Evolutionary conservation across 1,140 invertebrate genomes (phyloP).

Genomic region (Gryon sp.): DNA sequence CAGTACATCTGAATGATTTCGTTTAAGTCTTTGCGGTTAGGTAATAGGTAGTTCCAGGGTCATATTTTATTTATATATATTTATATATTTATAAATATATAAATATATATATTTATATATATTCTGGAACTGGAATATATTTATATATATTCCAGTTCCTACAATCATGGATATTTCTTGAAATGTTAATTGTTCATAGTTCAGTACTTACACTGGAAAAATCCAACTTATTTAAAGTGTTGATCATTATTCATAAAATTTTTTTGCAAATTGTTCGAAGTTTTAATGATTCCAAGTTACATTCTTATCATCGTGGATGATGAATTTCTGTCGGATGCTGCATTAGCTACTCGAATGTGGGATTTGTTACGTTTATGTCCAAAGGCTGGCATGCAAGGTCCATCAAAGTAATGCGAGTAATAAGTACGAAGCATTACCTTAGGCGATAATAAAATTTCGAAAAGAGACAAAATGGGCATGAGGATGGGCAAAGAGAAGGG

Average conservation of each 20-base stretch:
- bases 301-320: slow-evolving; percentile 60
- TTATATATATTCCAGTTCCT: no score
- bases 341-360: slow-evolving; percentile 50
- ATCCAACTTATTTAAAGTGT: no score
- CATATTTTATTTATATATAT: no score
- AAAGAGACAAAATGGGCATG: slow-evolving; percentile 64
- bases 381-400: slow-evolving; percentile 39
- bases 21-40: slow-evolving; percentile 33
- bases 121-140: no score
- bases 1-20: slow-evolving; percentile 43
- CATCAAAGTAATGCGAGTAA: slow-evolving; percentile 64
- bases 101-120: no score
- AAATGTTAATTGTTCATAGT: no score
- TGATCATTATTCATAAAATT: no score
- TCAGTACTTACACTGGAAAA: no score
- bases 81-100: no score
- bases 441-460: slow-evolving; percentile 70
- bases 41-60: no score
- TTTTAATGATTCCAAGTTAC: slow-evolving; percentile 60
- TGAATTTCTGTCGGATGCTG: slow-evolving; percentile 63
- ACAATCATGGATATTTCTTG: no score
- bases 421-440: slow-evolving; percentile 67
- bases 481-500: slow-evolving; percentile 24
- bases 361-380: slow-evolving; percentile 46
- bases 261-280: slow-evolving; percentile 32